phyloP scores from a whole-genome alignment of 1,140 invertebrate genomes.

The Plutomurus gul region DNA sequence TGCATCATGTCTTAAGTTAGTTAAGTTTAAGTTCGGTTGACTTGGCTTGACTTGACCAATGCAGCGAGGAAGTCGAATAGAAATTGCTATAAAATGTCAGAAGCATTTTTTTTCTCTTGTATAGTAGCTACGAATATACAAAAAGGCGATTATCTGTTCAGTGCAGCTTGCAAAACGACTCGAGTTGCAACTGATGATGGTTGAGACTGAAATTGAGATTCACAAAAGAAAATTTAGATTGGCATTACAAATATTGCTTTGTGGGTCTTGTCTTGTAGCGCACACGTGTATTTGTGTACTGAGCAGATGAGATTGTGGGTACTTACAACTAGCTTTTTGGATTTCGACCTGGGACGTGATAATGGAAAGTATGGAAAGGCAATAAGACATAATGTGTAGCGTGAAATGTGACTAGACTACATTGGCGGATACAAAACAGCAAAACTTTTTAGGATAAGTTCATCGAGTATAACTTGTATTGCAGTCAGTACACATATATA shows the following conservation, averaged over 20 bases:
- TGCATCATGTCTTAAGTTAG: background rate
- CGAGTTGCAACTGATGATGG: background rate
- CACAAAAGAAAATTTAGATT: background rate
- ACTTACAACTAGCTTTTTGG: background rate
- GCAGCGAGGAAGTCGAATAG: slow-evolving; percentile 5
- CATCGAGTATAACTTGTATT: background rate
- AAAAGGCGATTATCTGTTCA: background rate
- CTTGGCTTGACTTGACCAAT: background rate
- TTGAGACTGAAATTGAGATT: background rate
- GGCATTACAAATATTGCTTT: background rate
- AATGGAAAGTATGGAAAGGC: slow-evolving; percentile 13
- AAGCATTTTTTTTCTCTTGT: slow-evolving; percentile 2
- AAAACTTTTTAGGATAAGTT: background rate
- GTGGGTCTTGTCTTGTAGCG: background rate
- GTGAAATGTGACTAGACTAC: slow-evolving; percentile 10
- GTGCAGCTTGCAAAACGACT: slow-evolving; percentile 13
- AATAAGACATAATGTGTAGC: too few species aligned
- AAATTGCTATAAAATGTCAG: slow-evolving; percentile 22
- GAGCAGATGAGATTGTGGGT: background rate
- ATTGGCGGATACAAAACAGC: background rate
- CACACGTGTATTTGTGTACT: background rate
- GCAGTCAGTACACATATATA: too few species aligned
- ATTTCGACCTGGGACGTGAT: background rate
- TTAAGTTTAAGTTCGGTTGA: background rate
- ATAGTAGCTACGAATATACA: too few species aligned